Base-by-base conservation (phyloP, 2,888 invertebrate species). In the Chloroclysta siterata region DNA sequence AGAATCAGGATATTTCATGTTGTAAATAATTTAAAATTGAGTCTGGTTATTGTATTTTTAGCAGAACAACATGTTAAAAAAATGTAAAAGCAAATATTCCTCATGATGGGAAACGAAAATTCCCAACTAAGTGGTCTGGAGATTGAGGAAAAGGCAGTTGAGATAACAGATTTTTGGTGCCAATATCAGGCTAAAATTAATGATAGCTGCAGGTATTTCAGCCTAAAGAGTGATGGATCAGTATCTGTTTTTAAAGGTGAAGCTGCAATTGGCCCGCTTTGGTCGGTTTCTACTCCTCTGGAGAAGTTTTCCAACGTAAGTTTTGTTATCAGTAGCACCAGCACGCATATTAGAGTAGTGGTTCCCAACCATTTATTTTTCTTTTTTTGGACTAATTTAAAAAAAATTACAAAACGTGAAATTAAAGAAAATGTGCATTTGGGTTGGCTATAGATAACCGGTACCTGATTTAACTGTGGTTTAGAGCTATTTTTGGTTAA, bases 161-260 rank as follows among this genome's bases (percentile, higher is more conserved):
- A 97, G 84, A 94, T 95, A 33, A 96, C 96, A 39, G 97, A 97
- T 82, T 96, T 96, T 83, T 97, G 97, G 97, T 93, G 94, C 46
- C 96, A 94, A 76, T 95, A 94, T 90, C 94, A 87, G 81, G 96
- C 96, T 3, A 94, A 86, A 60, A 91, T 95, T 58, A 92, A 89
- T 55, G 94, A 94, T 71, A 90, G 93, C 65, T 94, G 94, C 68
- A 84, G 88, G 69, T 90, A 93, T 80, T 93, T 93, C 70, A 90
- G 93, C 69, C 76, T 93, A 50, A 93, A 91, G 72, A 90, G 94
- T 77, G 93, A 94, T 73, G 94, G 94, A 56, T 94, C 93, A 48
- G 91, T 97, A 10, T 96, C 97, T 11, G 94, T 97, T 48, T 97
- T 97, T 79, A 94, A 96, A 77, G 96, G 96, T 53, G 96, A 97